phyloP scores from a whole-genome alignment of 2,113 vertebrate genomes.

The Procavia capensis region DNA sequence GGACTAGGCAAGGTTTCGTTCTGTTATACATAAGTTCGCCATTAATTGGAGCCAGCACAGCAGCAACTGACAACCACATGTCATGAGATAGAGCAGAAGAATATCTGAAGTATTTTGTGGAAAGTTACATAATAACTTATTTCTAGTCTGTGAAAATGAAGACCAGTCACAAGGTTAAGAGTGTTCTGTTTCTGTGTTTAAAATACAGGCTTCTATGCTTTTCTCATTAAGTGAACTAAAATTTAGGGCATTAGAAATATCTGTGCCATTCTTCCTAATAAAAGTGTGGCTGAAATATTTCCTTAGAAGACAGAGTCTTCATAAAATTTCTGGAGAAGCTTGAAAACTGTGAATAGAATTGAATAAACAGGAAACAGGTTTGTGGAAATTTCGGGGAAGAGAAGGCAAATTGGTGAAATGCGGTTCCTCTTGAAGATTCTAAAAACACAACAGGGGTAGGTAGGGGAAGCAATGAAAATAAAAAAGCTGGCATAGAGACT shows the following conservation, averaged over 20 bases:
- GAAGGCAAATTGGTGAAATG: background rate
- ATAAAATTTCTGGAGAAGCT: slow-evolving; percentile 44
- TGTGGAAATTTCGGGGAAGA: slow-evolving; percentile 39
- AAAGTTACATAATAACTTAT: background rate
- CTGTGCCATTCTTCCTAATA: slow-evolving; percentile 31
- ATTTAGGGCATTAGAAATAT: background rate
- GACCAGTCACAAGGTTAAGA: background rate
- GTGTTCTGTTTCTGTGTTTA: background rate
- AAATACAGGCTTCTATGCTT: background rate
- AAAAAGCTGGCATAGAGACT: background rate
- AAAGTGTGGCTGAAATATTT: slow-evolving; percentile 17
- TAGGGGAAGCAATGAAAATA: background rate
- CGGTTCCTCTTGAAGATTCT: background rate
- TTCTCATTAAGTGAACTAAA: slow-evolving; percentile 44
- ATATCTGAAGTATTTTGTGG: background rate
- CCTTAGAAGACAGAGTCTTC: background rate
- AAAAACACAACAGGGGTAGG: background rate
- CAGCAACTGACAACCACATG: no score
- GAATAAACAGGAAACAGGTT: slow-evolving; percentile 60
- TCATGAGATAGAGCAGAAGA: background rate
- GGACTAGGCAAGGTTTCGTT: no score
- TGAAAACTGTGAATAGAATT: background rate
- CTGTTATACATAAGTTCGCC: no score
- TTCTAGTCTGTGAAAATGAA: background rate
- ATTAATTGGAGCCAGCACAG: no score